Base-by-base conservation (phyloP, 2,797 vertebrate species). In the Notamacropus eugenii region DNA sequence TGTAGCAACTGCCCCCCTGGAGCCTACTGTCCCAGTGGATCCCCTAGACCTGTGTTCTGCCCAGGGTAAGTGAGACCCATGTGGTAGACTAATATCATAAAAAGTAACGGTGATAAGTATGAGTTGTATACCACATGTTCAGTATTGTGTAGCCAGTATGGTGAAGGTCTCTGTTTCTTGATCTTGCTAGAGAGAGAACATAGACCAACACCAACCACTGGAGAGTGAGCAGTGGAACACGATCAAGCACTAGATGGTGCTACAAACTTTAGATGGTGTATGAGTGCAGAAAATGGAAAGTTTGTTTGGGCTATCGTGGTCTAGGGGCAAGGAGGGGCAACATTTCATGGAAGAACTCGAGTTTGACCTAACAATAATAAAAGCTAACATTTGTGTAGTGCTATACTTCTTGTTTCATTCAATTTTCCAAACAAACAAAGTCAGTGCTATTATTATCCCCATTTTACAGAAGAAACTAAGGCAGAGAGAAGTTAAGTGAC, bases 1-100 rank as follows among this genome's bases (percentile, higher is more conserved):
- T 99, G 99, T 62, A 94, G 98, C 46, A 96, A 98, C 74, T 99
- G 99, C 97, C 99, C 99, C 1, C 97, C 98, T 10, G 99, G 99
- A 91, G 98, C 99, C 13, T 99, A 99, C 98, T 99, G 99, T 97
- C 98, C 98, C 24, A 96, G 98, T 54, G 99, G 99, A 54, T 99
- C 99, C 94, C 99, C 99, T 82, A 99, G 99, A 97, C 99, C 99
- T 0, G 97, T 97, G 90, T 98, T 98, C 16, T 99, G 99, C 96
- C 99, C 99, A 0, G 50, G 27, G 99, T 99, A 97, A 99, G 99
- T 98, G 93, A n/a, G 0, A 24, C 2, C 0, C 6, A 0, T 0
- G n/a, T 46, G 40, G 19, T 22, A 9, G 5, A 82, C n/a, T n/a
- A 74, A 82, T 46, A 82, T 27, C 74, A 46, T 27, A 82, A 27